Conservation (phyloP, 1,140 invertebrate genomes). For the Brachionus asplanchnoidis region DNA sequence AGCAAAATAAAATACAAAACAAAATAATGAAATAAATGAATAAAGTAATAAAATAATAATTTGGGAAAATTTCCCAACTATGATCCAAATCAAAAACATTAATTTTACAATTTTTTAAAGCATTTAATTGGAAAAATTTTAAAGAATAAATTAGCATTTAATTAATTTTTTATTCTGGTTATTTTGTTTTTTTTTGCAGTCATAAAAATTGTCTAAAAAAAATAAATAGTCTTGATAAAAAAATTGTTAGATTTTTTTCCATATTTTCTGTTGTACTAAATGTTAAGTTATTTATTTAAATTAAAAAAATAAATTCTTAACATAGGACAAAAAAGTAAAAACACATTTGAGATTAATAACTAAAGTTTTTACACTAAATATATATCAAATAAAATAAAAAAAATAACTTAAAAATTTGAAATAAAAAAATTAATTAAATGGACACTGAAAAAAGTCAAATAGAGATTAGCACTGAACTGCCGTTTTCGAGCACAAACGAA, state of each 20-base stretch:
- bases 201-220: too few relatives aligned
- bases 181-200: too few relatives aligned
- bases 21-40: background rate
- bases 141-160: background rate
- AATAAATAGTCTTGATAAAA: too few relatives aligned
- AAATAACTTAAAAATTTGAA: background rate
- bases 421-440: background rate
- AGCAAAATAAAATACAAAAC: background rate
- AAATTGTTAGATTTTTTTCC: too few relatives aligned
- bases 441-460: background rate
- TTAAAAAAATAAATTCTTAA: too few relatives aligned
- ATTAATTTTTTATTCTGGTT: background rate
- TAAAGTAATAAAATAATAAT: background rate
- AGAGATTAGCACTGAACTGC: background rate
- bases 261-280: too few relatives aligned
- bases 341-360: too few relatives aligned
- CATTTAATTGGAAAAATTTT: background rate
- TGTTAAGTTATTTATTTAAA: too few relatives aligned
- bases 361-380: background rate
- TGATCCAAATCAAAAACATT: background rate
- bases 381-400: background rate
- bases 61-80: conserved; percentile 1
- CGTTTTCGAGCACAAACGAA: background rate
- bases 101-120: conserved; percentile 2
- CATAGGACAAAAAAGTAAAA: too few relatives aligned